Conservation (phyloP, 2,113 vertebrate genomes). For the Eurypyga helias region DNA sequence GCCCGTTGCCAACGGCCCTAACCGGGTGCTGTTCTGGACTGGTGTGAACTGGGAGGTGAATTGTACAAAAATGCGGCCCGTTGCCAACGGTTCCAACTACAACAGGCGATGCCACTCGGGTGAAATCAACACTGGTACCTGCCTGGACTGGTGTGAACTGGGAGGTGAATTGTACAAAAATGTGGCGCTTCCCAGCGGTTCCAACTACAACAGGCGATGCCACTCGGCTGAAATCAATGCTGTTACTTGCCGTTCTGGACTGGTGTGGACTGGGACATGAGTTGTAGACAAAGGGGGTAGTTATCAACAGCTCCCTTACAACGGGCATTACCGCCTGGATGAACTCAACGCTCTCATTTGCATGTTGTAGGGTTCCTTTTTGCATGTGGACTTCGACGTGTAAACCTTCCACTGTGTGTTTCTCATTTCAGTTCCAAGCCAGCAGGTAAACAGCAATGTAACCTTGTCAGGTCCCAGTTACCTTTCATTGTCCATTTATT, state of each 20-base stretch:
- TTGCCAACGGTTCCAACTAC: not conserved
- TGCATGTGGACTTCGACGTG: not conserved
- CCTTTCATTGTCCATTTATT: constrained; percentile 36
- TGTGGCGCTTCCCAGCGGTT: not conserved
- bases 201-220: not conserved
- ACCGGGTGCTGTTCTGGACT: not conserved
- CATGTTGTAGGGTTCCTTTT: not conserved
- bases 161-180: not conserved
- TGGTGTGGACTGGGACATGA: not conserved
- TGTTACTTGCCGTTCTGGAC: constrained; percentile 1
- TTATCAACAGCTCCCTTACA: not conserved
- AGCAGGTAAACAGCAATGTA: constrained; percentile 5
- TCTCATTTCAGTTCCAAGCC: constrained; percentile 4
- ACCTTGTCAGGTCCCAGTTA: constrained; percentile 37
- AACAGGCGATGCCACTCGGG: not conserved
- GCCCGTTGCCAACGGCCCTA: not conserved
- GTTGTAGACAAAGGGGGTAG: not conserved
- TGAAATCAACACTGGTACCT: not conserved
- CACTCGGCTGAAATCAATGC: not conserved
- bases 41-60: not conserved
- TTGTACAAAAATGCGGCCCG: not conserved
- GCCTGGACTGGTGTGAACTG: not conserved
- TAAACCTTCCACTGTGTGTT: not conserved
- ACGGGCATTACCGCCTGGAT: not conserved
- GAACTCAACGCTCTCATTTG: constrained; percentile 15